phyloP scores from a whole-genome alignment of 1,140 invertebrate genomes.

The Drosophila sproati region DNA sequence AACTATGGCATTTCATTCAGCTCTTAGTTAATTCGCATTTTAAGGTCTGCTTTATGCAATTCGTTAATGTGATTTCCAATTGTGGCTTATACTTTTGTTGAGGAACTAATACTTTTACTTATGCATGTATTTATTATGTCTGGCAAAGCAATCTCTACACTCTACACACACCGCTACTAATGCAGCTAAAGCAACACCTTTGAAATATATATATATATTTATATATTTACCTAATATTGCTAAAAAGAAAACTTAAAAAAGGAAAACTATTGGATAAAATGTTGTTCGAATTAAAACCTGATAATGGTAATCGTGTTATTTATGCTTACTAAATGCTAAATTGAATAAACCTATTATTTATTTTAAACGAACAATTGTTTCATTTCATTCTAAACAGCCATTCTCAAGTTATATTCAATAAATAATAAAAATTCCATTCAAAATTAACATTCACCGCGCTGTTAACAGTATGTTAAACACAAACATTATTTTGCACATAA shows the following conservation, averaged over 20 bases:
- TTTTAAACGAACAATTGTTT: constrained; percentile 22
- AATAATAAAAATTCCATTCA: background rate
- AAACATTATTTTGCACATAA: no score
- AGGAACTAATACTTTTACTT: constrained; percentile 37
- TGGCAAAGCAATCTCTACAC: constrained; percentile 27
- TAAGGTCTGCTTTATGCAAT: constrained; percentile 35
- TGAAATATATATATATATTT: constrained; percentile 39
- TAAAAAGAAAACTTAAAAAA: constrained; percentile 34
- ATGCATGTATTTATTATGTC: constrained; percentile 62
- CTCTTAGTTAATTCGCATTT: constrained; percentile 46
- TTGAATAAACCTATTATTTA: constrained; percentile 70
- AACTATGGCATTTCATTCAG: constrained; percentile 4
- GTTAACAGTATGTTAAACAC: no score
- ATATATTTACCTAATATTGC: constrained; percentile 46
- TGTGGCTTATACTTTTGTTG: constrained; percentile 73
- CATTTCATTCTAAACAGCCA: background rate
- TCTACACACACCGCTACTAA: constrained; percentile 23
- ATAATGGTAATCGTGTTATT: constrained; percentile 55
- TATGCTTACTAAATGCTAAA: constrained; percentile 74
- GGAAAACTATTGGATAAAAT: constrained; percentile 49
- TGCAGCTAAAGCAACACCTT: constrained; percentile 49
- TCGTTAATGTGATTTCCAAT: constrained; percentile 72
- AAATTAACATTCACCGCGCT: no score
- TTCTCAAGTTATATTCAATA: no score
- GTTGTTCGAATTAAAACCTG: constrained; percentile 54